phyloP scores from a whole-genome alignment of 1,140 invertebrate genomes.

The Marisa cornuarietis region DNA sequence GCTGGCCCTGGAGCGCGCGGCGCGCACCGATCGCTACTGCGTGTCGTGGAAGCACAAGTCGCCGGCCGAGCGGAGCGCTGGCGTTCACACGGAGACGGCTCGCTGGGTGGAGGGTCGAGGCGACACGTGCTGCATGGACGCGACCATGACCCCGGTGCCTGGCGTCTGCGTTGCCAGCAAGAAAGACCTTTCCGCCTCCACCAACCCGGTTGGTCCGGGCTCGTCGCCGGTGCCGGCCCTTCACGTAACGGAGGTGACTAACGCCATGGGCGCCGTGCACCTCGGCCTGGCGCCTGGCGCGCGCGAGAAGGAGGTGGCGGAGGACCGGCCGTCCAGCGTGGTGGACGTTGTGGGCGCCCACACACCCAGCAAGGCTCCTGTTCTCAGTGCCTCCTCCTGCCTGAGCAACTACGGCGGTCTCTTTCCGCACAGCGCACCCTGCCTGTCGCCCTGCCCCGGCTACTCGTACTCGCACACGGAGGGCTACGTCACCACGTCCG shows the following conservation, averaged over 20 bases:
- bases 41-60: constrained; percentile 21
- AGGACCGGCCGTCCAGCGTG: constrained; percentile 36
- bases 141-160: background rate
- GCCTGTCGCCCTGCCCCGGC: constrained; percentile 31
- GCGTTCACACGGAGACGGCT: background rate
- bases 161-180: constrained; percentile 6
- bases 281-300: background rate
- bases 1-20: constrained; percentile 27
- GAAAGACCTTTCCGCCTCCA: background rate
- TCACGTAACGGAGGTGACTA: background rate
- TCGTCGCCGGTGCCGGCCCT: background rate
- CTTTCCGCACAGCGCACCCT: constrained; percentile 11
- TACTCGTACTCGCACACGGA: constrained; percentile 29
- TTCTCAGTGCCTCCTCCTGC: constrained; percentile 16
- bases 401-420: constrained; percentile 17
- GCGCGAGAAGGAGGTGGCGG: constrained; percentile 23
- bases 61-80: background rate
- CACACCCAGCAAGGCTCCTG: constrained; percentile 29
- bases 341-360: constrained; percentile 31
- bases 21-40: constrained; percentile 32
- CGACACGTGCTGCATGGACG: constrained; percentile 10
- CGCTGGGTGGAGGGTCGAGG: constrained; percentile 36
- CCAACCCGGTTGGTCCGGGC: background rate
- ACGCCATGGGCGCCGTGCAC: no score
- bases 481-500: constrained; percentile 29